Evolutionary conservation across 2,888 invertebrate species (phyloP).

Genomic region (Odontocerum albicorne): DNA sequence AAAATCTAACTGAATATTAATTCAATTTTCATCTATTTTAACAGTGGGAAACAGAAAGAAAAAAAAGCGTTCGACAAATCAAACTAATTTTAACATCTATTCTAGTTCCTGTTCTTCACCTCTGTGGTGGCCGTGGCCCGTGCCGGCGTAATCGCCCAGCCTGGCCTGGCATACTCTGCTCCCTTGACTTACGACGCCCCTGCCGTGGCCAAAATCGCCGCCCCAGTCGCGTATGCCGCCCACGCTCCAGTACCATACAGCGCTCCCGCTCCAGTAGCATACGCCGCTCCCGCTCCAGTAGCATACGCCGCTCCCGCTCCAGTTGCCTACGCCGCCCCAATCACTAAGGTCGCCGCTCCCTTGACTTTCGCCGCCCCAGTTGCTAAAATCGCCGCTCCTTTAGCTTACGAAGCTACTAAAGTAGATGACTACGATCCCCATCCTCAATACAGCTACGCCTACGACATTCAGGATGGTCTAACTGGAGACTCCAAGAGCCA

Average conservation of each 20-base stretch:
- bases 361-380: conserved; percentile 41
- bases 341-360: no score
- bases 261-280: conserved; percentile 20
- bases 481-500: conserved; percentile 63
- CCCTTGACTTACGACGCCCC: conserved; percentile 22
- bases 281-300: conserved; percentile 39
- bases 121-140: conserved; percentile 32
- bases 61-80: no score
- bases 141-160: conserved; percentile 34
- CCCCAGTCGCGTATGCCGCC: conserved; percentile 15
- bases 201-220: conserved; percentile 25
- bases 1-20: no score
- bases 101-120: conserved; percentile 32
- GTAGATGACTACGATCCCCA: conserved; percentile 62
- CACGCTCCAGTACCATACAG: conserved; percentile 17
- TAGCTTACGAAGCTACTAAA: conserved; percentile 11
- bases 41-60: no score
- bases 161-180: conserved; percentile 23
- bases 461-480: conserved; percentile 67
- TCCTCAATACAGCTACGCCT: conserved; percentile 69
- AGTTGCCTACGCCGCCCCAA: conserved; percentile 38
- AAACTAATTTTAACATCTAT: no score
- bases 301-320: conserved; percentile 29
- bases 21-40: no score
- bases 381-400: conserved; percentile 22